Base-by-base conservation (phyloP, 64 coral and sea anemone species). In the Orbicella faveolata region DNA sequence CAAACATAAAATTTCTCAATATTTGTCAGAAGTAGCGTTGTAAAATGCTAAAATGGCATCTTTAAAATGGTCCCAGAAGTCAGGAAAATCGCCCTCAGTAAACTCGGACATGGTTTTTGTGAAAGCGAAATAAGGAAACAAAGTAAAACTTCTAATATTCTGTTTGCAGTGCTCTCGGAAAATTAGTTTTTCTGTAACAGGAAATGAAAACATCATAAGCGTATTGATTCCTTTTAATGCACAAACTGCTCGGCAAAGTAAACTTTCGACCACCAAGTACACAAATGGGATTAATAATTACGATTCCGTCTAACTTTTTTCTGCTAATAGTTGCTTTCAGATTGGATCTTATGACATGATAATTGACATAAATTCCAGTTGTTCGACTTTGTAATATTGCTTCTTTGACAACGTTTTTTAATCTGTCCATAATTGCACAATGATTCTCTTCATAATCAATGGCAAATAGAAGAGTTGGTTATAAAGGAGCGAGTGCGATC, bases 401-500 rank as follows among this genome's bases (percentile, higher is more conserved):
- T n/a, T 52, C 73, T 36, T 72, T 85, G 63, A 85, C 82, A 26
- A 33, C 19, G 20, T 68, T 72, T 39, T 70, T 51, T 73, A 70
- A 72, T 72, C 37, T 51, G 36, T 30, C 68, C 19, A 52, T 16
- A 68, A 44, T 85, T 6, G 82, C 36, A 69, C 63, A 84, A 52
- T 67, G 35, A 48, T 11, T n/a, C 68, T 14, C 75, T 33, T 85
- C 52, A 34, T 52, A 73, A 52, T 85, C 65, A n/a, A 44, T 18
- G 23, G 15, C 82, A 85, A 85, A 85, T 85, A 85, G 33, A 85
- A 41, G 20, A 39, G 19, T 73, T 85, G n/a, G 65, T 70, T 85
- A 30, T 72, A 85, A 52, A 73, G 37, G 44, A 72, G 21, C 12
- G 19, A 72, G 82, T 73, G 37, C 17, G 39, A 26, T 7, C 18